Evolutionary conservation across 2,888 invertebrate species (phyloP), one percentile per base, ranked within the genome.

Genomic region (Oasisia sp.): DNA sequence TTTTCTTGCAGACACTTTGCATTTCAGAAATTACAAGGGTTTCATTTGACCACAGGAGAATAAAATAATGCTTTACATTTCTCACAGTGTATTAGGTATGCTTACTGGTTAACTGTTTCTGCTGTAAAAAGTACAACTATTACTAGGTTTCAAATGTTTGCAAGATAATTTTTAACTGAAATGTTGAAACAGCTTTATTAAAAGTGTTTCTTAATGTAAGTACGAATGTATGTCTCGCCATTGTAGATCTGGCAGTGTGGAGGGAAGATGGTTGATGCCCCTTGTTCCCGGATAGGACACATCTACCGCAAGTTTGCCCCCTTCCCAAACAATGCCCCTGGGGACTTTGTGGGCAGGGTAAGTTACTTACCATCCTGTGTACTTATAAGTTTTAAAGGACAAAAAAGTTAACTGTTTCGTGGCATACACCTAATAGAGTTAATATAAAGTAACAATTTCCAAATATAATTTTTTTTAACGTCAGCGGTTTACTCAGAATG

Each of bases 251-350:
- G 99, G 99, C 99, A 99, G 97, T 99, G 99, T 96, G 98, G 98
- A n/a, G 99, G 99, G 0, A 97, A 97, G 94, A 98, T 99, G 98
- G 97, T 98, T 93, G 99, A 99, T 97, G 98, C 98, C 27, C 98
- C 99, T 1, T 99, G 99, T 95, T 98, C 99, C 0, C 97, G 99
- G 94, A 98, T 99, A 27, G 99, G 98, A 0, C 99, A 99, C 94
- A 96, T 97, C 92, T 97, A 97, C 94, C 95, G 98, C 98, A 96
- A 97, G 94, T 96, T 96, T 95, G 96, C 96, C 50, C 96, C 96
- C n/a, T 99, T 98, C 96, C 98, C 98, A 0, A 99, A 98, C 97
- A 98, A 99, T 0, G 98, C 98, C 0, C 97, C 97, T 93, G 98
- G 98, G 0, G 99, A 99, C 96, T 99, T 98, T 96, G 97, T 98